Base-by-base conservation (phyloP, 2,888 invertebrate species). In the Nomada flava region DNA sequence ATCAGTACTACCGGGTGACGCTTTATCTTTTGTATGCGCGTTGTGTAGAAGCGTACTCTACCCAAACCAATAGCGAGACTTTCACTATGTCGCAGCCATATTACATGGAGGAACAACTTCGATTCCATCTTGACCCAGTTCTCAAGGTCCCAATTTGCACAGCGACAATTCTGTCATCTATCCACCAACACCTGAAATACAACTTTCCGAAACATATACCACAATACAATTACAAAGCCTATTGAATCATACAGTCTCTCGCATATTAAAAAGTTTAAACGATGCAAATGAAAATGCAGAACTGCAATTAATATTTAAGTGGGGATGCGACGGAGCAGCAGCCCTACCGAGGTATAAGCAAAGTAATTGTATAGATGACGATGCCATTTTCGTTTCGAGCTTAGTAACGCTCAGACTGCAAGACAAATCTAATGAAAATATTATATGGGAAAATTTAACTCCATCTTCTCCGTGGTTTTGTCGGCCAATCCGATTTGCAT, bases 321-420 rank as follows among this genome's bases (percentile, higher is more conserved):
- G 69, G 69, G 59, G 59, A 23, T 69, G 69, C n/a, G 69, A 70
- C 59, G 69, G 69, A 5, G 59, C 59, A 44, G 11, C 69, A 26
- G 59, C 47, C 5, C 59, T 20, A 70, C 50, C 59, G 9, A 11
- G 69, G 2, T 70, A 70, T 50, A 59, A 59, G 13, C 69, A 70
- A 50, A 59, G 9, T 36, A 29, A 36, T 42, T n/a, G 18, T 15
- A 59, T 57, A 57, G 29, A 60, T 15, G 69, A 59, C 29, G 59
- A 70, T 47, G 10, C 11, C 3, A 26, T 70, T 59, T 59, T 70
- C 13, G 26, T 59, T 59, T 60, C 69, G 1, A 70, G 59, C 20
- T 65, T 65, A 44, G 62, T 62, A 44, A 44, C 62, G 9, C 42
- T 47, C n/a, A 63, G 63, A 63, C 11, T 23, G 2, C 1, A 10